Evolutionary conservation across 2,797 vertebrate species (phyloP), one percentile per base, ranked within the genome.

Genomic region (Apogon talboti): DNA sequence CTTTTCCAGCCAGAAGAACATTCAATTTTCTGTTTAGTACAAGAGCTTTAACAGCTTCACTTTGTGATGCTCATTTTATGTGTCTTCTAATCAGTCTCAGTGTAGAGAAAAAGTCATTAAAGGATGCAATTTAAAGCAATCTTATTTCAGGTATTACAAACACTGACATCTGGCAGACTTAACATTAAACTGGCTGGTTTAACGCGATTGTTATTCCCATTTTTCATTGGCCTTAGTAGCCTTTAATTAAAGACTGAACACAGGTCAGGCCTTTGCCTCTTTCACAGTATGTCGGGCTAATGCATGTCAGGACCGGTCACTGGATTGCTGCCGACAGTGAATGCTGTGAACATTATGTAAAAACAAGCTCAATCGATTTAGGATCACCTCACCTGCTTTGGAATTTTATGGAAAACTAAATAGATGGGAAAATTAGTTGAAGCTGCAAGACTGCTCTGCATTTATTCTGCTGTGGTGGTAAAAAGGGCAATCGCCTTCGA

Each of bases 241-340:
- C 78, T 85, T 81, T 88, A 88, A 90, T 88, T 84, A 87, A 76
- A 76, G 72, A 40, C 47, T 71, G 72, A 68, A 52, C 66, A 44
- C 69, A 80, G 78, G 71, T 79, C 76, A 78, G 71, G 60, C 67
- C 79, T 78, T 59, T 12, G 57, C 50, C 55, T 74, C 71, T 51
- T 67, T 66, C 63, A 45, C 76, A 65, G 61, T 49, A 47, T 45
- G 61, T 49, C 16, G 46, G 54, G 78, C 76, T 89, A 89, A 88
- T 81, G 61, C 7, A 49, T 71, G 82, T 77, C 68, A 74, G 35
- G 58, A 43, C 12, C 70, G 82, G 80, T 89, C 82, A 80, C 66
- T 59, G 66, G 42, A 75, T 81, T 69, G 61, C 71, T 57, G 52
- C 66, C 61, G n/a, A n/a, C n/a, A 67, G 68, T 66, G 59, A 85